Conservation (phyloP, 2,113 vertebrate genomes). For the Probosciger aterrimus region DNA sequence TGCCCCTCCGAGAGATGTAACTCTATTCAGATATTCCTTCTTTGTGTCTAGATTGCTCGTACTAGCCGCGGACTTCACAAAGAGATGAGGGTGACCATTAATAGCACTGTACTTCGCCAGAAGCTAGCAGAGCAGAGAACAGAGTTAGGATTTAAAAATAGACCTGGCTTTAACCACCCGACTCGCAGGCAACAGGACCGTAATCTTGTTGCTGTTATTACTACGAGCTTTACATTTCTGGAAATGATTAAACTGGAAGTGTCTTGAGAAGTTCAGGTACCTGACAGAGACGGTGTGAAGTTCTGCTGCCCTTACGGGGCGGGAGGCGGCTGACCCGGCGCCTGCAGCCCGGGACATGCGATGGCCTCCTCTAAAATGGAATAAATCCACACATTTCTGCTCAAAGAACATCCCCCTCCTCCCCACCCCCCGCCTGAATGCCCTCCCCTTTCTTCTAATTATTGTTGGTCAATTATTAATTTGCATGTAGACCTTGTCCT, state of each 20-base stretch:
- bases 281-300: not conserved
- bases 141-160: not conserved
- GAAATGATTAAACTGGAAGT: not conserved
- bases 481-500: conserved; percentile 42
- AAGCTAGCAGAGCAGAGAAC: not conserved
- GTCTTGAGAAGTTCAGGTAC: not conserved
- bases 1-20: not conserved
- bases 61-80: not conserved
- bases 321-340: not conserved
- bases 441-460: conserved; percentile 28
- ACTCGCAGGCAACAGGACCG: not conserved
- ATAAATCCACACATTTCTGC: not conserved
- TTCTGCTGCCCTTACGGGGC: not conserved
- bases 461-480: conserved; percentile 58
- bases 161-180: not conserved
- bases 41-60: not conserved
- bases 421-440: not conserved
- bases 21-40: not conserved
- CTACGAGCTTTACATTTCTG: not conserved
- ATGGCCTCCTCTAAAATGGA: not conserved
- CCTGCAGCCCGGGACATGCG: not conserved
- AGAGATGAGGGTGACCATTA: not conserved
- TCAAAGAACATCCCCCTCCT: not conserved
- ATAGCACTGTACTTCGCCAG: not conserved
- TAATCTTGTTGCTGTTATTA: not conserved